These are phyloP conservation scores for Cygnus atratus DNA, from an alignment of 2,113 vertebrate species.

Conservation along the genomic window DNA sequence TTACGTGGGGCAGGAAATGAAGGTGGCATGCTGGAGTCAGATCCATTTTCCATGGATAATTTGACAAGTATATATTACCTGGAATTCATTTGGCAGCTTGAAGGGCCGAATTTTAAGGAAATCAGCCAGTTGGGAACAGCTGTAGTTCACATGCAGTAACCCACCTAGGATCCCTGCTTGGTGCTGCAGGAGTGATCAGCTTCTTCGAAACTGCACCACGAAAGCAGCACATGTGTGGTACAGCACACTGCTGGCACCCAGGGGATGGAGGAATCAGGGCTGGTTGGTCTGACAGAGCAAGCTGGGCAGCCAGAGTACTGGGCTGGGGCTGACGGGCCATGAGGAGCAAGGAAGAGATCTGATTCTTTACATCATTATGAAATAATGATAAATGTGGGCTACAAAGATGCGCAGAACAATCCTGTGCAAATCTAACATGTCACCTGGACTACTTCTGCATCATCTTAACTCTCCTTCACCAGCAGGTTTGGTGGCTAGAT, in stretches of 20 bases:
- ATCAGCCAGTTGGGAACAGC: background rate
- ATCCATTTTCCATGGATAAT: background rate
- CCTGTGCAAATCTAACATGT: background rate
- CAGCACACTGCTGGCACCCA: background rate
- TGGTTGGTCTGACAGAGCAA: background rate
- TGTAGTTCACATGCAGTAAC: background rate
- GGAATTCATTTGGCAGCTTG: background rate
- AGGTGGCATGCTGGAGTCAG: background rate
- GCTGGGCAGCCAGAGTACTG: rapidly evolving
- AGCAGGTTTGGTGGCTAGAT: background rate
- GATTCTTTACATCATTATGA: background rate
- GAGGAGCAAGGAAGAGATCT: background rate
- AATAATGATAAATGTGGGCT: background rate
- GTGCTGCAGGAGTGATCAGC: rapidly evolving
- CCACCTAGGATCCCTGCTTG: background rate
- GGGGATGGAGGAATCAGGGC: background rate
- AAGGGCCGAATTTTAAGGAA: background rate
- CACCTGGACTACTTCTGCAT: background rate
- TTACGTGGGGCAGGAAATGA: background rate
- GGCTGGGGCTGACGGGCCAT: background rate
- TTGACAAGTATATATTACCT: background rate
- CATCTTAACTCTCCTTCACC: background rate
- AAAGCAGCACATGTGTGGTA: rapidly evolving
- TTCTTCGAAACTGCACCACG: rapidly evolving
- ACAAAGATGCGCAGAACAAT: background rate